phyloP scores from a whole-genome alignment of 2,113 vertebrate genomes.

The Pontoporia blainvillei region DNA sequence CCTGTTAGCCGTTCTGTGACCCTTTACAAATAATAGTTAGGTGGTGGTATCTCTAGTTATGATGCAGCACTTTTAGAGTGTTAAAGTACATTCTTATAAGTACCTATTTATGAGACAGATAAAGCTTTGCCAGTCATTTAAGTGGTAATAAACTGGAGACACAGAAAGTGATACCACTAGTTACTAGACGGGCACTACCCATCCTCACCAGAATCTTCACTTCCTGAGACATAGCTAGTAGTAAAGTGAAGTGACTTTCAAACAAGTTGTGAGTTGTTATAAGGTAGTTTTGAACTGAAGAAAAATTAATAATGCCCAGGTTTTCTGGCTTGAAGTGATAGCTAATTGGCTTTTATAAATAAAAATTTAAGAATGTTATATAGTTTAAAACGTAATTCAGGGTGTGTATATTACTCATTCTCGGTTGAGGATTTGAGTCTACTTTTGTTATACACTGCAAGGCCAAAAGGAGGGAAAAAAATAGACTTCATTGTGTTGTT shows the following conservation, averaged over 20 bases:
- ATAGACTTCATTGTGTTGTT: not conserved
- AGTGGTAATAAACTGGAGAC: conserved; percentile 3
- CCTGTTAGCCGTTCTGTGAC: not conserved
- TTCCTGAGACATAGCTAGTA: not conserved
- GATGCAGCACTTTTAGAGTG: not conserved
- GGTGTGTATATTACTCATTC: not conserved
- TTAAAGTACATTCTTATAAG: not conserved
- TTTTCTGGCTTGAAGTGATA: conserved; percentile 30
- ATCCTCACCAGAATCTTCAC: not conserved
- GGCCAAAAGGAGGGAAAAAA: not conserved
- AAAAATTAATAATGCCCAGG: not conserved
- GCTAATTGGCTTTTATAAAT: not conserved
- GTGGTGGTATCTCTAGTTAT: not conserved
- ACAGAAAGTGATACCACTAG: not conserved
- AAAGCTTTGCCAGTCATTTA: not conserved
- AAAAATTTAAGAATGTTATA: not conserved
- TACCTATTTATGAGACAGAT: not conserved
- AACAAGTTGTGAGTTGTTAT: not conserved
- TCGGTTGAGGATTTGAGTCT: not conserved
- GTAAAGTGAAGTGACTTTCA: not conserved
- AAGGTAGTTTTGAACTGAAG: not conserved
- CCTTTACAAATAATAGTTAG: not conserved
- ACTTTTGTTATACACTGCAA: not conserved
- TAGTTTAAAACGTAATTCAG: not conserved
- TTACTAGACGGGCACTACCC: not conserved